Base-by-base conservation (phyloP, 2,888 invertebrate genomes). In the Lithophane socia region DNA sequence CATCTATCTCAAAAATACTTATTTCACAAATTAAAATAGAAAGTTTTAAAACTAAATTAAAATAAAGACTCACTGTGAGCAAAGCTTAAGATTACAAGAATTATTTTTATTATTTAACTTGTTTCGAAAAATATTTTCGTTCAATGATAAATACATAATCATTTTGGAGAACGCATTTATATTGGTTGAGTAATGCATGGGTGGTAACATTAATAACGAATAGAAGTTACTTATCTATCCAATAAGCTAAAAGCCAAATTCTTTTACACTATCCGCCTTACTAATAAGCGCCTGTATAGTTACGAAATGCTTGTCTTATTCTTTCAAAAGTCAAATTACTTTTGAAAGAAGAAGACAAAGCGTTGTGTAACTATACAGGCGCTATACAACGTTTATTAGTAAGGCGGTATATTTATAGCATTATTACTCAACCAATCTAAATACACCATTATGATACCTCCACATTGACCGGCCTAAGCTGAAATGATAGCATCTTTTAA, bases 51-150 rank as follows among this genome's bases (percentile, higher is more conserved):
- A 70, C 75, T 83, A 72, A 82, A 65, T 58, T 73, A 77, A 80
- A 76, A 73, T 68, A 69, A 73, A 75, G 18, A 78, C 83, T 85
- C 83, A 84, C 75, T 73, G 70, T 78, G 83, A 84, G 86, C 72
- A 64, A 86, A 83, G 74, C 86, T 85, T 84, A 84, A 44, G 10
- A 85, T 21, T 63, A 82, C 4, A 71, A 74, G 74, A 85, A 52
- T 29, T 52, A 75, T 29, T 70, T 67, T 60, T 65, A 54, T 60
- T 66, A 52, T 60, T 54, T 37, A 76, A 82, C 60, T 85, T 54
- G 9, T 66, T 63, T 73, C 63, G 42, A 70, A 85, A 83, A 74
- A 85, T 82, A 85, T 54, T 77, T 81, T 66, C 56, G 18, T 71
- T 67, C 4, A 56, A 70, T 61, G 8, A 24, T 72, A 68, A 67